Conservation (phyloP, 2,113 vertebrate species). For the Salvelinus alpinus region DNA sequence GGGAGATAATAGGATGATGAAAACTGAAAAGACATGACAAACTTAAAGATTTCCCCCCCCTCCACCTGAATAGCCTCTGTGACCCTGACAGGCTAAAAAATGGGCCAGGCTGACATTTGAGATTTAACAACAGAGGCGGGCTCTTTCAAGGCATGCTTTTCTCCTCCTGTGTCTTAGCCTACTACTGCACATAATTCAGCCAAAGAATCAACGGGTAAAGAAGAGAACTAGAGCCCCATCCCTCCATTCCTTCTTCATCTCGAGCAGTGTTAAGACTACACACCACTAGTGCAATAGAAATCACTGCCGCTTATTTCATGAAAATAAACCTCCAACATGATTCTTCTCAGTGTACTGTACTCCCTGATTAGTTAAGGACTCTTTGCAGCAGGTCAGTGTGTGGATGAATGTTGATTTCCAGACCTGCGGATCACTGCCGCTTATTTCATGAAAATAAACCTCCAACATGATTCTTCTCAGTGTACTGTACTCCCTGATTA, state of each 20-base stretch:
- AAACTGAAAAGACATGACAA: constrained; percentile 32
- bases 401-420: not conserved
- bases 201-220: not conserved
- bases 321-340: not conserved
- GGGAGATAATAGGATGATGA: constrained; percentile 30
- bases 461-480: not conserved
- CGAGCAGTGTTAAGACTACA: not conserved
- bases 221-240: not conserved
- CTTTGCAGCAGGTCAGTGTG: not conserved
- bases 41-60: constrained; percentile 24
- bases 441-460: not conserved
- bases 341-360: not conserved
- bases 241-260: not conserved
- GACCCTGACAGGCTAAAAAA: constrained; percentile 23
- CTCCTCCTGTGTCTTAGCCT: not conserved
- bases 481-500: not conserved
- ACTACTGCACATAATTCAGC: not conserved
- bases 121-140: constrained; percentile 14
- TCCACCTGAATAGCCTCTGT: constrained; percentile 9
- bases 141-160: constrained; percentile 11
- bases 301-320: not conserved
- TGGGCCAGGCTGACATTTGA: constrained; percentile 27
- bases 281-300: not conserved
- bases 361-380: not conserved
- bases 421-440: not conserved